Percentiles rank a stretch among this genome's conserved stretches.
These are phyloP conservation scores for Pterois miles DNA, from an alignment of 2,797 vertebrate species.

Conservation along the genomic window DNA sequence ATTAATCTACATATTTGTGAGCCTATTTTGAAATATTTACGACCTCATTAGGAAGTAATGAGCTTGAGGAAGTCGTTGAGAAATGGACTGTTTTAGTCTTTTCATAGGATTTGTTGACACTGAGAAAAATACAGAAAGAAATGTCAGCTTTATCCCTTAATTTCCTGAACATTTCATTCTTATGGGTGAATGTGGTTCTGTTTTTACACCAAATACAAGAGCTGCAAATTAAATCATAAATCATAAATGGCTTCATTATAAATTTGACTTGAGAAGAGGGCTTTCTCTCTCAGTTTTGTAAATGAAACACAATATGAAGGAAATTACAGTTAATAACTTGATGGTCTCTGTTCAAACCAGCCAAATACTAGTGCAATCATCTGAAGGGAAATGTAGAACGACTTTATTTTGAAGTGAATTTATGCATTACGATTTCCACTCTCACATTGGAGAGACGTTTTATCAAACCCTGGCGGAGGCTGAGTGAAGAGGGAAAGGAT, in stretches of 20 bases:
- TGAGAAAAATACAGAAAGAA: neutral
- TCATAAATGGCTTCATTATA: constrained; percentile 30
- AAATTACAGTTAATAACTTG: neutral
- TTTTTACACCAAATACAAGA: neutral
- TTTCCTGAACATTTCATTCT: constrained; percentile 4
- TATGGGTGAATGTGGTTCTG: constrained; percentile 4
- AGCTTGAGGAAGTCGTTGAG: neutral
- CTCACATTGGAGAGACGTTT: constrained; percentile 58
- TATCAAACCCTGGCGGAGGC: constrained; percentile 59
- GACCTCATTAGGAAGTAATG: neutral
- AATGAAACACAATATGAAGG: constrained; percentile 17
- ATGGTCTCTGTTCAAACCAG: constrained; percentile 6
- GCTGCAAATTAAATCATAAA: constrained; percentile 28
- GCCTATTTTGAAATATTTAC: neutral
- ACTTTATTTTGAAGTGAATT: constrained; percentile 41
- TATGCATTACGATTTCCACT: constrained; percentile 44
- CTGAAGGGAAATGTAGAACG: constrained; percentile 21
- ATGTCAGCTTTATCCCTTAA: neutral
- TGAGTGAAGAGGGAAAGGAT: constrained; percentile 68
- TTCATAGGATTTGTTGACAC: neutral
- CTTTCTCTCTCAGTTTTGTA: neutral
- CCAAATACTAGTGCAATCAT: neutral
- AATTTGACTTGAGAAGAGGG: neutral
- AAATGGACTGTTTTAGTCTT: neutral
- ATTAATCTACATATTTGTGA: neutral